Conservation (phyloP, 2,888 invertebrate genomes). For the Cheilosia grossa region DNA sequence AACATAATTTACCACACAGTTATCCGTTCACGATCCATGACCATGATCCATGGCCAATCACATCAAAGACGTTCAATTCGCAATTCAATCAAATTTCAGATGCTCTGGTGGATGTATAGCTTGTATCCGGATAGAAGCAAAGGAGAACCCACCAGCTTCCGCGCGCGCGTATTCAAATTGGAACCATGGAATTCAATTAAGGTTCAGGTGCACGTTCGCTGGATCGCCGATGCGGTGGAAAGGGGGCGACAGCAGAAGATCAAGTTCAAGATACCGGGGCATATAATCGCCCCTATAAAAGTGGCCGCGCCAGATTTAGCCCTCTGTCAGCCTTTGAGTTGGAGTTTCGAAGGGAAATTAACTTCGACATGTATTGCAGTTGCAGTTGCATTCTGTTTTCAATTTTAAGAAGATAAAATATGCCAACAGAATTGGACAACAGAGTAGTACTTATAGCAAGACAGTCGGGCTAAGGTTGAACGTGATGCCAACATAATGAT, state of each 20-base stretch:
- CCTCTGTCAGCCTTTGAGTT: slow-evolving; percentile 23
- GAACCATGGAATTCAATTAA: slow-evolving; percentile 62
- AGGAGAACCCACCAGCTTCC: slow-evolving; percentile 53
- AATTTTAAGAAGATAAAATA: slow-evolving; percentile 39
- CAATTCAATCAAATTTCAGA: slow-evolving; percentile 67
- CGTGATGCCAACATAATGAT: slow-evolving; percentile 57
- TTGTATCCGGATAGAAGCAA: slow-evolving; percentile 27
- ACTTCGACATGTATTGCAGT: slow-evolving; percentile 13
- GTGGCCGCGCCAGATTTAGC: slow-evolving; percentile 8
- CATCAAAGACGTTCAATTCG: slow-evolving; percentile 54
- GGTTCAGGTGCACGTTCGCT: slow-evolving; percentile 50
- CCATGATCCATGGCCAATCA: slow-evolving; percentile 46
- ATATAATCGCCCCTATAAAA: slow-evolving; percentile 36
- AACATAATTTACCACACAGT: slow-evolving; percentile 72
- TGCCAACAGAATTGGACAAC: slow-evolving; percentile 35
- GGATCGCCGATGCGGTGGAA: background rate
- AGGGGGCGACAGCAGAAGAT: background rate
- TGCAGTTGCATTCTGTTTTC: slow-evolving; percentile 25
- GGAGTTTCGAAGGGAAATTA: slow-evolving; percentile 41
- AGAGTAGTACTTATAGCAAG: slow-evolving; percentile 16
- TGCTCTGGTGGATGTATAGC: background rate
- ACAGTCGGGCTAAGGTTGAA: slow-evolving; percentile 36
- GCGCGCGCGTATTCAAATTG: slow-evolving; percentile 64
- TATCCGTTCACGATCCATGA: slow-evolving; percentile 55
- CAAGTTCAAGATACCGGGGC: slow-evolving; percentile 18